phyloP scores from a whole-genome alignment of 1,140 invertebrate genomes.

The Bradynema listronoti region DNA sequence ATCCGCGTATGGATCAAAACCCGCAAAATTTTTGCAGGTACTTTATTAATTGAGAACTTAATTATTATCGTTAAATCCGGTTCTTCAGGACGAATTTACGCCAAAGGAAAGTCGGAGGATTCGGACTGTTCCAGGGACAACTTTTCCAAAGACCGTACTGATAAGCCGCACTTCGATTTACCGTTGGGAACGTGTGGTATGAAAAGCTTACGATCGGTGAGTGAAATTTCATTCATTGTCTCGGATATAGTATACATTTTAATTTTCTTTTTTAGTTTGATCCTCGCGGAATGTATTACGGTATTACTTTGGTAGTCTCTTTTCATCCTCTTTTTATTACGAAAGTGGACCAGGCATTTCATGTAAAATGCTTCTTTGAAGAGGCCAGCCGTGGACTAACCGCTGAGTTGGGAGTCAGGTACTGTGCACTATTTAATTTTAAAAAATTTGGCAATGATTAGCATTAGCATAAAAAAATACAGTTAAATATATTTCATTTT shows the following conservation, averaged over 20 bases:
- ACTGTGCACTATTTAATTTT: too few species aligned
- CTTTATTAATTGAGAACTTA: neutral
- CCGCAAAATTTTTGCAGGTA: conserved; percentile 49
- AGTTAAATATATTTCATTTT: neutral
- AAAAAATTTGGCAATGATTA: too few species aligned
- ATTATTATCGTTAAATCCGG: neutral
- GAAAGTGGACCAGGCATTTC: conserved; percentile 57
- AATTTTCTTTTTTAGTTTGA: conserved; percentile 42
- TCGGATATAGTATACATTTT: neutral
- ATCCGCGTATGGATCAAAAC: conserved; percentile 56
- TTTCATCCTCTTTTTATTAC: conserved; percentile 58
- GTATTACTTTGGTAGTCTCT: conserved; percentile 55
- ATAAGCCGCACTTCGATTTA: conserved; percentile 55
- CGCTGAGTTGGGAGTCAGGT: conserved; percentile 56
- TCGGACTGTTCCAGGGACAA: conserved; percentile 56
- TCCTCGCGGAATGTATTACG: conserved; percentile 57
- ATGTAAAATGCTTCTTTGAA: conserved; percentile 58
- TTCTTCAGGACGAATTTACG: conserved; percentile 54
- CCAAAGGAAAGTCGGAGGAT: conserved; percentile 55
- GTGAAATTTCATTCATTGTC: conserved; percentile 2
- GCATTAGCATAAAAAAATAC: neutral
- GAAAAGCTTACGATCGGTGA: conserved; percentile 56
- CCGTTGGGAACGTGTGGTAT: conserved; percentile 52
- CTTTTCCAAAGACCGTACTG: conserved; percentile 44
- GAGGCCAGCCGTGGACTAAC: conserved; percentile 53